Base-by-base conservation (phyloP, 2,113 vertebrate genomes). In the Cnemophilus loriae region DNA sequence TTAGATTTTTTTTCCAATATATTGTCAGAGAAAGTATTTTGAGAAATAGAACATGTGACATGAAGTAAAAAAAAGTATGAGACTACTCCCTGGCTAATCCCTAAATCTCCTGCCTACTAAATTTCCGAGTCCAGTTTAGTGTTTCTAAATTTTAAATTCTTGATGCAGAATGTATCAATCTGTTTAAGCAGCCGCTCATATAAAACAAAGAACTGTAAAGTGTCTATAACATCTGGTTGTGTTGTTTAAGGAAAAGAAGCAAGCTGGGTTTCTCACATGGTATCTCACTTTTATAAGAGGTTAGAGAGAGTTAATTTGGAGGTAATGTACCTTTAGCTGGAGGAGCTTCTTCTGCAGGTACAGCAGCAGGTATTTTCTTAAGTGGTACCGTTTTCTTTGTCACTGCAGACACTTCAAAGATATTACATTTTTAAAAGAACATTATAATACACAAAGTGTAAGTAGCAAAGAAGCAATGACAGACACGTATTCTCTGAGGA, bases 311-410 rank as follows among this genome's bases (percentile, higher is more conserved):
- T 80, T 28, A n/a, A 57, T 73, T 80, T 80, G 52, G 24, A 81
- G 39, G 22, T 60, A 32, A 56, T 93, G 61, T 96, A 96, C 96
- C 96, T 97, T 95, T 89, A 79, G 70, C 57, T 89, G 81, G 60
- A 87, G 57, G 65, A 93, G 69, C 57, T 89, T 63, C 80, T 90
- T 96, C 92, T 82, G 32, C 7, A 84, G 69, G 74, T 84, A 68
- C 39, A 85, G 73, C 60, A 78, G 32, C 69, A 85, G 93, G 56
- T 60, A 18, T 64, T 94, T 97, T 96, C 95, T 96, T 97, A 67
- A 11, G 33, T 71, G 87, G 78, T 19, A 94, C 61, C 60, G 69
- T 78, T 96, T 96, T 96, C 92, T 89, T 96, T 87, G 87, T 64
- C 70, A 85, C 84, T 68, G 90, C 39, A 85, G 92, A 15, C 33